Evolutionary conservation across 1,140 invertebrate genomes (phyloP).

Genomic region (Camponotus pennsylvanicus): DNA sequence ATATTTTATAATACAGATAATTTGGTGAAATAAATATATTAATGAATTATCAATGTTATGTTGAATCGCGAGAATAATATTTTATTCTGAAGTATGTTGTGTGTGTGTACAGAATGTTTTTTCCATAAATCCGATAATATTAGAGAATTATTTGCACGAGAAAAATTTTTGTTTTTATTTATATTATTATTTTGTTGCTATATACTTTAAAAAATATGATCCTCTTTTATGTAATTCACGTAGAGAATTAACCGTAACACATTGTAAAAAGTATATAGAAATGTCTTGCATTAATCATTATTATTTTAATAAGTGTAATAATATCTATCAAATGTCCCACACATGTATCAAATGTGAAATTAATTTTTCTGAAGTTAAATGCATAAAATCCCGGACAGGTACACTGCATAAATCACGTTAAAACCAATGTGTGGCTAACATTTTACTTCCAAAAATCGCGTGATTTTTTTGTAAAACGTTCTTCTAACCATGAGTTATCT

Average conservation of each 20-base stretch:
- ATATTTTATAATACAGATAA: conserved; percentile 1
- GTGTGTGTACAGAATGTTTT: conserved; percentile 33
- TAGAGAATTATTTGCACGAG: conserved; percentile 25
- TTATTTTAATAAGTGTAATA: conserved; percentile 44
- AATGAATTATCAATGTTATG: conserved; percentile 16
- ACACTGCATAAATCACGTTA: conserved; percentile 27
- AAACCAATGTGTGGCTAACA: conserved; percentile 24
- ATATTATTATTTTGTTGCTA: neutral
- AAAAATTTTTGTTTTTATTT: neutral
- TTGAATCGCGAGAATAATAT: conserved; percentile 7
- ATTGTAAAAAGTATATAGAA: conserved; percentile 13
- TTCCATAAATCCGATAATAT: conserved; percentile 40
- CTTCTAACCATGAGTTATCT: conserved; percentile 3
- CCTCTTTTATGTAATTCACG: conserved; percentile 26
- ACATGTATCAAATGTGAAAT: conserved; percentile 40
- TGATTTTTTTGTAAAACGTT: conserved; percentile 4
- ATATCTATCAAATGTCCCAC: conserved; percentile 40
- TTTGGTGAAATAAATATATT: neutral
- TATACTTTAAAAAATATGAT: conserved; percentile 24
- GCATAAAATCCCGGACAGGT: conserved; percentile 14
- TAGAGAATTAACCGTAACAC: conserved; percentile 24
- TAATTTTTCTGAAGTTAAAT: conserved; percentile 11
- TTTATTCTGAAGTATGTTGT: conserved; percentile 25
- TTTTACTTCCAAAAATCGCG: neutral
- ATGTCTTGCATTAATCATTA: conserved; percentile 58